Base-by-base conservation (phyloP, 2,797 vertebrate species). In the Distichodus sexfasciatus region DNA sequence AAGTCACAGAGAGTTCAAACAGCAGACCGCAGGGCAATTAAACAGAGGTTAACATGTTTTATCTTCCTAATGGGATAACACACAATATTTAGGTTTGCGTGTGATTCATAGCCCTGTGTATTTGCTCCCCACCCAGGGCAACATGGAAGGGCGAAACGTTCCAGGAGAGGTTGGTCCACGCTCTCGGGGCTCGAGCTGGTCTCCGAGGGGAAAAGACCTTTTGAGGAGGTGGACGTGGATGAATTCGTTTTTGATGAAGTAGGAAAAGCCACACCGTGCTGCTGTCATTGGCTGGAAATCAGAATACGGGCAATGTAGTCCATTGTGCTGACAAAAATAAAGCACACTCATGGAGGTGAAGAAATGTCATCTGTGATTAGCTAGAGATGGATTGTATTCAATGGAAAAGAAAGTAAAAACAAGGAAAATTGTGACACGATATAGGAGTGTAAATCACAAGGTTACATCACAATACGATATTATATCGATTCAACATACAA, bases 1-100 rank as follows among this genome's bases (percentile, higher is more conserved):
- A 89, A 96, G 95, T 98, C 96, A 97, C 85, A 73, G 89, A 95
- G 94, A 98, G 95, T 98, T 98, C 96, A 98, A 89, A 94, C 93
- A 93, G 85, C 93, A 96, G 92, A 96, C 91, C 91, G 82, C 87
- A 90, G 87, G 82, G 92, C 91, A 93, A 94, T 96, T 96, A 94
- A 92, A 94, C 83, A 86, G 83, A 87, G 87, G 81, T 89, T 89
- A 89, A 90, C 90, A 92, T 95, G 91, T 94, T 96, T 97, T 95
- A 96, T 95, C 91, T 94, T 93, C 81, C 91, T 95, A 94, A 94
- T 95, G 93, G 94, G 92, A 93, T 94, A 95, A 93, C 90, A 84
- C 59, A 86, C 90, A 88, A 92, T 94, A 94, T 95, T 93, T 95
- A 91, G 83, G 84, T 90, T 92, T 87, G 71, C 62, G 64, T 65